Conservation (phyloP, 2,888 invertebrate genomes). For the Cetonia aurata region DNA sequence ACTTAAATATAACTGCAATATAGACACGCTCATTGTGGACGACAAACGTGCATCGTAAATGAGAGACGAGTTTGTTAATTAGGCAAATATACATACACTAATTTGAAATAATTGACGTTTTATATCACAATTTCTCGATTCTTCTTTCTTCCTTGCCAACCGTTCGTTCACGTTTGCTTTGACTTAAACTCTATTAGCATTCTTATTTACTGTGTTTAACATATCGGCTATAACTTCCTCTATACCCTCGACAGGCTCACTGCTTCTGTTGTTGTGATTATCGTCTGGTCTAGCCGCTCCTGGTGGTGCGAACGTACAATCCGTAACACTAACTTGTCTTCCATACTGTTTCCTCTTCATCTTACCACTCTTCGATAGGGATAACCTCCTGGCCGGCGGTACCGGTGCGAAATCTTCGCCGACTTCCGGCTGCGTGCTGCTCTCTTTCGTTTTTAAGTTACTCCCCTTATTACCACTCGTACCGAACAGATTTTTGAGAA, state of each 20-base stretch:
- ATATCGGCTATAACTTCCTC: conserved; percentile 46
- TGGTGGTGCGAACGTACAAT: conserved; percentile 32
- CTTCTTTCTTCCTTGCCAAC: background rate
- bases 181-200: conserved; percentile 35
- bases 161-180: no score
- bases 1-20: no score
- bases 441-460: conserved; percentile 15
- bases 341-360: conserved; percentile 52
- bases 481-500: conserved; percentile 38
- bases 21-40: no score
- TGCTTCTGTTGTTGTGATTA: background rate
- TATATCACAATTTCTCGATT: no score
- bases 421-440: conserved; percentile 34
- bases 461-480: conserved; percentile 5
- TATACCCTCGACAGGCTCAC: conserved; percentile 38
- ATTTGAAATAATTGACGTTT: no score
- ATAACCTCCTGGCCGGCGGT: conserved; percentile 49
- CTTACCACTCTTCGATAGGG: conserved; percentile 55
- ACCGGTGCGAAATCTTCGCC: conserved; percentile 44
- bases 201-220: conserved; percentile 39
- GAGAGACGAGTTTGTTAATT: no score
- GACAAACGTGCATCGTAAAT: no score
- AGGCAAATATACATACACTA: no score
- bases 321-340: conserved; percentile 42
- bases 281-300: conserved; percentile 3